Evolutionary conservation across 2,113 vertebrate species (phyloP).

Genomic region (Spilogale gracilis): DNA sequence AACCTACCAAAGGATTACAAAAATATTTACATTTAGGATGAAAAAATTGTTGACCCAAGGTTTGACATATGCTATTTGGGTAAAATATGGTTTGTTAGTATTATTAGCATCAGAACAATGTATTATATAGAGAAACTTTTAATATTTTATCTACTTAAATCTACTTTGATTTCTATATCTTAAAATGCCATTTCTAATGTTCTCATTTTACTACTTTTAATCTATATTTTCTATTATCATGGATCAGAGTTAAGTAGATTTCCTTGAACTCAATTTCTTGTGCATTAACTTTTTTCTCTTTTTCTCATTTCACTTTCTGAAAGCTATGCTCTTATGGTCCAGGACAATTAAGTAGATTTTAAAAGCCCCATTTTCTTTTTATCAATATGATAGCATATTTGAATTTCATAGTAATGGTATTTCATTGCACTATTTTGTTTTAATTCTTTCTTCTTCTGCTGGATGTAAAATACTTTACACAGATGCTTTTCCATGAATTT

Average conservation of each 20-base stretch:
- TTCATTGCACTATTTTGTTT: neutral
- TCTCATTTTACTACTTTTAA: constrained; percentile 37
- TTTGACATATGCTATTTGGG: neutral
- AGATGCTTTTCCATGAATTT: neutral
- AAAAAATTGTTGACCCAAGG: neutral
- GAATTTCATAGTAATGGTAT: neutral
- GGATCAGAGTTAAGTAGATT: constrained; percentile 46
- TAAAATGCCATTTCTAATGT: constrained; percentile 22
- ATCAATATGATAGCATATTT: neutral
- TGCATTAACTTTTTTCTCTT: neutral
- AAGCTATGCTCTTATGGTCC: neutral
- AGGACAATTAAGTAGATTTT: constrained; percentile 7
- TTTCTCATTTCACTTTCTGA: constrained; percentile 52
- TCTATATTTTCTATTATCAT: neutral
- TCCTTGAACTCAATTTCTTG: constrained; percentile 54
- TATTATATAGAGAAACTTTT: neutral
- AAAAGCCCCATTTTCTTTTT: constrained; percentile 29
- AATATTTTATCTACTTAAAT: neutral
- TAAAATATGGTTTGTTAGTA: neutral
- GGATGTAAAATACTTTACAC: neutral
- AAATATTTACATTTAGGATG: constrained; percentile 15
- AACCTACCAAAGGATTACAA: neutral
- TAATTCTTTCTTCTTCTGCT: neutral
- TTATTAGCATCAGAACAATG: neutral
- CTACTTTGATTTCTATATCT: neutral